Evolutionary conservation across 2,888 invertebrate species (phyloP), one percentile per base, ranked within the genome.

Genomic region (Amblyteles armatorius): DNA sequence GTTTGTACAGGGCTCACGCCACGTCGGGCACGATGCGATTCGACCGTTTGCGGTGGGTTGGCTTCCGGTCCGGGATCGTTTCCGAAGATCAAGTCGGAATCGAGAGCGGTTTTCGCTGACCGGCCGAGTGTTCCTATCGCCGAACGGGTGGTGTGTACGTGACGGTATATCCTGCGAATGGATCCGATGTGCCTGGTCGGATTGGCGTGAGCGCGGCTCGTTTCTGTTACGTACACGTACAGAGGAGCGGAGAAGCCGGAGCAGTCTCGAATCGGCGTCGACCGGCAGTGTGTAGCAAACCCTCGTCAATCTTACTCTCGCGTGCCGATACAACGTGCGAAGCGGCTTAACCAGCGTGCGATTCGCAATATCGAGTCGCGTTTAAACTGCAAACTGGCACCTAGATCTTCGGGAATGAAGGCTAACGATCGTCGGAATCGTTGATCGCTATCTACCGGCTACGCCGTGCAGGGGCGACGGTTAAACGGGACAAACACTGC

Each of bases 261-360:
- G 79, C 3, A 44, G 63, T 44, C 36, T 7, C 67, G 40, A 67
- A 40, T 36, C 40, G 44, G 40, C 63, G 33, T 63, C 33, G 13
- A 69, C 13, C 4, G 13, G 44, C 2, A 80, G 67, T 36, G 33
- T 19, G 73, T 48, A 67, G 67, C 73, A 55, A 73, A 44, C 65
- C 44, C 73, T 79, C 84, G 84, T 84, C 84, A 84, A 86, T 73
- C 81, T 86, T 84, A 78, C 81, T 81, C 71, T 78, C 78, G 67
- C 81, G 79, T 74, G 74, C 69, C 60, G 73, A 84, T 82, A 81
- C 79, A 72, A 84, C 73, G 84, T 79, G 84, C 79, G 69, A 79
- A 84, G 78, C 63, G 19, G 79, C 52, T 77, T 57, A 83, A 68
- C 76, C 77, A 63, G 76, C 52, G 79, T 50, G 48, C 44, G 57